Percentiles rank a stretch among this genome's conserved stretches.
Conservation (phyloP, 2,113 vertebrate species). For the Mesitornis unicolor region DNA sequence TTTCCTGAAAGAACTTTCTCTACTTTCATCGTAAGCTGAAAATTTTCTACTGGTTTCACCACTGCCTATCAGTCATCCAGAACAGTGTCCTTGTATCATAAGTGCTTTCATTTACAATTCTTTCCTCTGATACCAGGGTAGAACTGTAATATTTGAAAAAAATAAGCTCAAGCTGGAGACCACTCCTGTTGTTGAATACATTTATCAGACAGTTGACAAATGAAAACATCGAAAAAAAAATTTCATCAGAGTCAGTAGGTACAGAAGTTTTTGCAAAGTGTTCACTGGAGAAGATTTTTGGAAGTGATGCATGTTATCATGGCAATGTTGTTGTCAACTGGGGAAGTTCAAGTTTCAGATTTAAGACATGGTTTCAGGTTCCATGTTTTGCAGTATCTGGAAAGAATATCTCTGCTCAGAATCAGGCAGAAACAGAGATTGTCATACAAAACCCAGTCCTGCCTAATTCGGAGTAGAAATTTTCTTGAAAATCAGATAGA, state of each 20-base stretch:
- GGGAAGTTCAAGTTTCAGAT: neutral
- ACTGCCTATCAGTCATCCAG: neutral
- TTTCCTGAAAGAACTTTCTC: neutral
- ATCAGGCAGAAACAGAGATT: neutral
- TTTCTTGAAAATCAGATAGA: neutral
- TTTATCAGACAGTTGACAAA: neutral
- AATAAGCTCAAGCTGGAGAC: neutral
- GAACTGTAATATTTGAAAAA: neutral
- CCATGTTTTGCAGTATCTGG: neutral
- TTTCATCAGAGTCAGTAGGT: neutral
- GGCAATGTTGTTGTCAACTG: neutral
- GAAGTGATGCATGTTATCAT: neutral
- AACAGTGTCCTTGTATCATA: neutral
- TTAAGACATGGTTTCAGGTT: neutral
- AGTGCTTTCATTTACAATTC: neutral
- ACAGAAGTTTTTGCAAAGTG: neutral
- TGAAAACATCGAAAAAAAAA: neutral
- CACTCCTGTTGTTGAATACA: neutral
- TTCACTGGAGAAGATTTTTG: neutral
- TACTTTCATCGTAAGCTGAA: neutral
- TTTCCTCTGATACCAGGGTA: neutral
- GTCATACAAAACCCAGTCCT: neutral
- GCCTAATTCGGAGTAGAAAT: neutral
- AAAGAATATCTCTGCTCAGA: neutral
- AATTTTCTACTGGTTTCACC: neutral